Base-by-base conservation (phyloP, 2,113 vertebrate species). In the Sitta europaea region DNA sequence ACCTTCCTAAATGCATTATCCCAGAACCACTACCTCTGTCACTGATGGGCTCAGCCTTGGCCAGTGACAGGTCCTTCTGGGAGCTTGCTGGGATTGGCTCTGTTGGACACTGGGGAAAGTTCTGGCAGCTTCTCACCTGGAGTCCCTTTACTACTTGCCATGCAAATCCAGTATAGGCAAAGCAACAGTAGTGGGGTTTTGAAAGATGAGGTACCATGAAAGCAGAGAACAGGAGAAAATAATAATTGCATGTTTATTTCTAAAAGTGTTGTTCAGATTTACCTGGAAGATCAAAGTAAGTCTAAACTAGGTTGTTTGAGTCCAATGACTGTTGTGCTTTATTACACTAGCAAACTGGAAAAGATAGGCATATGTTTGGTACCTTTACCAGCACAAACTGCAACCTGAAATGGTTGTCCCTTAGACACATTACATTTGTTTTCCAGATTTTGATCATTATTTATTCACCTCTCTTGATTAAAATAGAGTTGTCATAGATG, bases 61-160 rank as follows among this genome's bases (percentile, higher is more conserved):
- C 12, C 25, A 28, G 22, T 5, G 1, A 3, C 0, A 0, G 7
- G 4, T 25, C 13, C 0, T 0, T 8, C 12, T 53, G 35, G 12
- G 9, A 78, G 19, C 11, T 2, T 0, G 3, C 31, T 61, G 53
- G 2, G 10, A 18, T 5, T 40, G 3, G 5, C 4, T 80, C 10
- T 66, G 0, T 36, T 3, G 3, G 54, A 81, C 24, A 14, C 2
- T 0, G 5, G 6, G 12, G 4, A 57, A 83, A 18, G 5, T 38
- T 62, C 38, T 66, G 13, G 10, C 7, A 36, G 1, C 14, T 61
- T 57, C 47, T 68, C 25, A 68, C 43, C 7, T 29, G 5, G 20
- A 43, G 9, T 0, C 24, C 1, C 4, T 3, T 27, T 35, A 24
- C 9, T 13, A 42, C 3, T 73, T 70, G 22, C 16, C 14, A 33